Base-by-base conservation (phyloP, 2,113 vertebrate species). In the Atrichornis clamosus region DNA sequence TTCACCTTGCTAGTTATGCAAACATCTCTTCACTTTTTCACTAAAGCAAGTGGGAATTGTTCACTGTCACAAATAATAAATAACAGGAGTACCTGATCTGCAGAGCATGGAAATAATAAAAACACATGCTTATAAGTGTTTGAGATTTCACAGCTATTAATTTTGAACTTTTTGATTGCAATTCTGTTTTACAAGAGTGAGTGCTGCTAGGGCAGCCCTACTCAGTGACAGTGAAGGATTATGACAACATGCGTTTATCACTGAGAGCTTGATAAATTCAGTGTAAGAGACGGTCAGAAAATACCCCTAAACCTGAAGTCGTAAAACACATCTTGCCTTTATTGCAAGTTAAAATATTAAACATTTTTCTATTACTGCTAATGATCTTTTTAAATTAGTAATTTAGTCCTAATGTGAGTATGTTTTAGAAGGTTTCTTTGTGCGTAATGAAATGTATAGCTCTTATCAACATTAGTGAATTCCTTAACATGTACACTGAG, bases 51-150 rank as follows among this genome's bases (percentile, higher is more conserved):
- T 95, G 95, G 97, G 96, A 98, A 97, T 97, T 97, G 92, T 97
- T 97, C 95, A 81, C 79, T 94, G 92, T 98, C 95, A 93, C 90
- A 85, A 95, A 93, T 95, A 97, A 96, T 89, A 98, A 97, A 97
- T 97, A 97, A 62, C 87, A 92, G 95, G 96, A 90, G 78, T 78
- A 90, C 33, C 67, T 6, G 13, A 68, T 73, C 86, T 94, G 79
- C 49, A 58, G 67, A 93, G 85, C 95, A 74, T 95, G 56, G 75
- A 96, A 95, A 85, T 92, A 95, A 96, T 97, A 96, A 95, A 96
- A 97, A 88, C 93, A 80, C 79, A 94, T 91, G 93, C 64, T 91
- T 97, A 73, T 83, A 84, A 96, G 64, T 94, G 80, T 87, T 93
- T 75, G 80, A 96, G 94, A 97, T 97, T 96, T 96, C 72, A 94